Evolutionary conservation across 2,113 vertebrate genomes (phyloP), one percentile per base, ranked within the genome.

Genomic region (Leptobrachium ailaonicum): DNA sequence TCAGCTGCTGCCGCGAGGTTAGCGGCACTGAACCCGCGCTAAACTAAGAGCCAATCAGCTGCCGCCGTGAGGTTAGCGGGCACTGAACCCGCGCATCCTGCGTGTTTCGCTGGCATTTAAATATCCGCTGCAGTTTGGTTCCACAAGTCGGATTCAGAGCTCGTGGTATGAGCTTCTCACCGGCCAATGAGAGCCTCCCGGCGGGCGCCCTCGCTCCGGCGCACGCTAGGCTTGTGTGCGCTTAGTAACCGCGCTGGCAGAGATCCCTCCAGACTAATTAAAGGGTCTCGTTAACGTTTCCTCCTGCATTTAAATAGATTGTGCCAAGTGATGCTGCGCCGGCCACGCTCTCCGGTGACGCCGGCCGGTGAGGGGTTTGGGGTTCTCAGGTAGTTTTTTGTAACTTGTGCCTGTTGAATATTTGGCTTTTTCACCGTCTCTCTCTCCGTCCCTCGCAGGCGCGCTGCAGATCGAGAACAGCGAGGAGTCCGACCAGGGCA

Each of bases 391-490:
- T 32, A 32, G 20, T 32, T 32, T 32, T 32, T 32, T 32, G 20
- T 32, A 32, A 32, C 20, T 32, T 32, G 20, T 32, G 20, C 20
- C n/a, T 62, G 11, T 54, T 54, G 50, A 1, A 1, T 54, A 7
- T 63, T 78, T 69, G 45, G 79, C 83, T 74, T 83, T 32, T 11
- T 78, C 75, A 82, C 82, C 73, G 82, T 78, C 78, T 83, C 70
- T 82, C 5, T 86, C 64, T 82, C 68, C 12, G 82, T 88, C 88
- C 88, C 88, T 83, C 86, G 78, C 93, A 99, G 98, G 98, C 88
- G 98, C 96, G 10, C 93, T 99, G 77, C 98, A 99, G 89, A 98
- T 99, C 75, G 98, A 99, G 87, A 97, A 96, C 93, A 99, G 98
- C 0, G 96, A 99, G 88, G 97, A 99, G 85, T 96, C 96, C 0